Conservation (phyloP, 2,797 vertebrate genomes). For the Cossypha niveicapilla region DNA sequence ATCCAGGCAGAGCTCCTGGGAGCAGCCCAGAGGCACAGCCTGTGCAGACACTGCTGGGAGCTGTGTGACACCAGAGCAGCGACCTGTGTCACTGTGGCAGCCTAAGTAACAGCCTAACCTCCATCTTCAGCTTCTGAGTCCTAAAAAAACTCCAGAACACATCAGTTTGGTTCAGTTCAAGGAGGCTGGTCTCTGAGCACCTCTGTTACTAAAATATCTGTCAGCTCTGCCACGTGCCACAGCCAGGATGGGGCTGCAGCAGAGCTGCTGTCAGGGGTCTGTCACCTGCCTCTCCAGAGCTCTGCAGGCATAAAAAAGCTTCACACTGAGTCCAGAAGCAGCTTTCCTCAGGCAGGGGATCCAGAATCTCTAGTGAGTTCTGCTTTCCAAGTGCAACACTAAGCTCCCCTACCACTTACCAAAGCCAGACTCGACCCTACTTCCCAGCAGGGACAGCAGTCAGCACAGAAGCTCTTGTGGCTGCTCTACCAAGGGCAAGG, state of each 20-base stretch:
- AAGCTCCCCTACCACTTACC: neutral
- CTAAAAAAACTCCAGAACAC: neutral
- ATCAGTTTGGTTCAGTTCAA: neutral
- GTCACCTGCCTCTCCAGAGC: neutral
- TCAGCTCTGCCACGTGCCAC: neutral
- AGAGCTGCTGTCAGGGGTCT: neutral
- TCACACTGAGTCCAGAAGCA: neutral
- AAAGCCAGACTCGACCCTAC: neutral
- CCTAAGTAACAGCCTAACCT: neutral
- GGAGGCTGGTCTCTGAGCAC: neutral
- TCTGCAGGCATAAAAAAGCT: neutral
- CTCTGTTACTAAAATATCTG: neutral
- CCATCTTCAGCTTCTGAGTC: neutral
- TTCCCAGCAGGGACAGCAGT: neutral
- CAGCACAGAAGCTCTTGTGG: neutral
- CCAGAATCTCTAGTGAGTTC: neutral
- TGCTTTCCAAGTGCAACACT: neutral
- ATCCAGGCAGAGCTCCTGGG: neutral
- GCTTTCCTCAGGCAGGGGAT: neutral
- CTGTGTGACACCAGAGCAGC: neutral
- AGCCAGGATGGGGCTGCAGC: neutral
- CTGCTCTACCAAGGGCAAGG: neutral
- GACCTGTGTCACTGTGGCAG: neutral
- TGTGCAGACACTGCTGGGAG: neutral
- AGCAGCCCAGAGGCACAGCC: neutral